phyloP scores from a whole-genome alignment of 2,797 vertebrate genomes.

The Furcifer pardalis region DNA sequence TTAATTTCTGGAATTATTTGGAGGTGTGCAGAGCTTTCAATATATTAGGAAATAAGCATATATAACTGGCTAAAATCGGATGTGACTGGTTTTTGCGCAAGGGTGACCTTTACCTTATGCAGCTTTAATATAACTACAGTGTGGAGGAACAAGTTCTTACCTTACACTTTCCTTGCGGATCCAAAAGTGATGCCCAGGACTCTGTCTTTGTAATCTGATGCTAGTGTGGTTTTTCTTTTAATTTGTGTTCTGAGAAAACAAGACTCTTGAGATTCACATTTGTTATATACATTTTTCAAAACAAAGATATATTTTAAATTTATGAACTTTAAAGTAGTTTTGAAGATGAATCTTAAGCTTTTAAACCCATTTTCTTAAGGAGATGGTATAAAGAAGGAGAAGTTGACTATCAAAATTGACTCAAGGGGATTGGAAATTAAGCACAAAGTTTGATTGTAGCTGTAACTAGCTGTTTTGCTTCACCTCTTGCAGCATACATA shows the following conservation, averaged over 20 bases:
- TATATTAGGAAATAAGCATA: not conserved
- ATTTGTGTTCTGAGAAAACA: not conserved
- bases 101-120: too few relatives aligned
- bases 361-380: not conserved
- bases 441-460: not conserved
- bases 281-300: not conserved
- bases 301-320: not conserved
- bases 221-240: not conserved
- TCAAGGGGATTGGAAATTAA: not conserved
- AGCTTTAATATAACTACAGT: not conserved
- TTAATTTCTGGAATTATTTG: constrained; percentile 11
- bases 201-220: not conserved
- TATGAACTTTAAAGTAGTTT: not conserved
- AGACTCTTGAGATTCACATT: too few relatives aligned
- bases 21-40: not conserved
- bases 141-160: not conserved
- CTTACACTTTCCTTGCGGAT: not conserved
- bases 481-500: too few relatives aligned
- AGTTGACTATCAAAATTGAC: not conserved
- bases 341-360: constrained; percentile 7
- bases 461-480: too few relatives aligned
- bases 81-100: too few relatives aligned
- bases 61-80: not conserved
- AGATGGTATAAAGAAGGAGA: not conserved
- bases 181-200: not conserved